Conservation (phyloP, 92 coral and sea anemone species). For the Palythoa caribaeorum region DNA sequence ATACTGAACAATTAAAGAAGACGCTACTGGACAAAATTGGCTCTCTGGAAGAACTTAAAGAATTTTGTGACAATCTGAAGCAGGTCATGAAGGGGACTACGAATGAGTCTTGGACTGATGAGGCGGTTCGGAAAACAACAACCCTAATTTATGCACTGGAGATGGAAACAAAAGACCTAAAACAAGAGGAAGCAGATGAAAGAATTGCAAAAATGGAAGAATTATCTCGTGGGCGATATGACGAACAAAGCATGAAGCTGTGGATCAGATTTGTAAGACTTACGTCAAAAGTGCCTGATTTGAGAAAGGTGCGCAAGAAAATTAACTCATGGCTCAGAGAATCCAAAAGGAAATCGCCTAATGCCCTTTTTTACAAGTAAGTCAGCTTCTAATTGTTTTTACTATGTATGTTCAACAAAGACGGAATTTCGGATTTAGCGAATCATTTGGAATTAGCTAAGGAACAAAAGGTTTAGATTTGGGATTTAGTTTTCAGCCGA, state of each 20-base stretch:
- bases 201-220: conserved; percentile 65
- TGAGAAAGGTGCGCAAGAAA: conserved; percentile 57
- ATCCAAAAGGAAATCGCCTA: conserved; percentile 69
- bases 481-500: too few relatives aligned
- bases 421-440: too few relatives aligned
- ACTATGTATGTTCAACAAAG: too few relatives aligned
- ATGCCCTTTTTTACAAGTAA: conserved; percentile 88
- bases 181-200: conserved; percentile 68
- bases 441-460: too few relatives aligned
- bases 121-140: conserved; percentile 61
- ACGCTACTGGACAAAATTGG: conserved; percentile 62
- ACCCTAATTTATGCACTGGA: conserved; percentile 65
- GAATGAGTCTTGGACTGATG: conserved; percentile 68
- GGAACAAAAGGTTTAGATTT: too few relatives aligned
- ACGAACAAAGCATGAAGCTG: conserved; percentile 72
- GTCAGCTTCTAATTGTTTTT: not conserved
- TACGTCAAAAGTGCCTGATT: conserved; percentile 62
- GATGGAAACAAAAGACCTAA: conserved; percentile 69
- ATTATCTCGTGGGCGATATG: conserved; percentile 29
- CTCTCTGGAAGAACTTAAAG: conserved; percentile 58
- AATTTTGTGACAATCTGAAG: conserved; percentile 64
- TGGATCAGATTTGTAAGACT: conserved; percentile 73
- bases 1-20: conserved; percentile 67
- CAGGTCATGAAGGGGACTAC: conserved; percentile 46
- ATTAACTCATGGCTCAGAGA: conserved; percentile 67